Evolutionary conservation across 1,140 invertebrate genomes (phyloP), one percentile per base, ranked within the genome.

Genomic region (Temnothorax longispinosus): DNA sequence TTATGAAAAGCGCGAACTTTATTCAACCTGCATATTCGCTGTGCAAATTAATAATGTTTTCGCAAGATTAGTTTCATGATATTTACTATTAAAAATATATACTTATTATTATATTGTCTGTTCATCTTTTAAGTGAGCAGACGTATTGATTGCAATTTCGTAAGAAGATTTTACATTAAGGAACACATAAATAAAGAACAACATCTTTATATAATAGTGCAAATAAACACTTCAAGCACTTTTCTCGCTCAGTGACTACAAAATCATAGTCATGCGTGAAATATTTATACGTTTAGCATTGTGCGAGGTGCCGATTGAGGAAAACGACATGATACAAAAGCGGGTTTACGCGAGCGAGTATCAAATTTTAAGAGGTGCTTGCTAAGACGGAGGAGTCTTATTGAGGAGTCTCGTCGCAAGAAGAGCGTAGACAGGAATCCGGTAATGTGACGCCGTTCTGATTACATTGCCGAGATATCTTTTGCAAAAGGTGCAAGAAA

Each of bases 361-460:
- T 84, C 69, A 84, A 84, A 62, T 84, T 84, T 84, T 50, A 84
- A 75, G 67, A 74, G 54, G 7, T 11, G 69, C 44, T 69, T 41
- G 47, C 35, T 56, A 35, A 82, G 50, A 47, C 54, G 11, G 27
- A 15, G 13, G 72, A 8, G 58, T 38, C 80, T 82, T 74, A 60
- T 60, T 60, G 54, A 74, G 13, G 41, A 58, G 52, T 58, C 11
- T 72, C 38, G 38, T 72, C 38, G 38, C 41, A 58, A 74, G 69
- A 18, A 74, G 41, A 41, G 32, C 35, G 52, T 27, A 27, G 10
- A 8, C 13, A 15, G 0, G 21, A 56, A 69, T 81, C 64, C 8
- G 50, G 21, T 82, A 84, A 84, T 44, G 41, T 11, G 69, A 75
- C 69, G 8, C 21, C 32, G 41, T 75, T 84, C 69, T n/a, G 80